Evolutionary conservation across 2,113 vertebrate species (phyloP).

Genomic region (Bothrops jararaca): DNA sequence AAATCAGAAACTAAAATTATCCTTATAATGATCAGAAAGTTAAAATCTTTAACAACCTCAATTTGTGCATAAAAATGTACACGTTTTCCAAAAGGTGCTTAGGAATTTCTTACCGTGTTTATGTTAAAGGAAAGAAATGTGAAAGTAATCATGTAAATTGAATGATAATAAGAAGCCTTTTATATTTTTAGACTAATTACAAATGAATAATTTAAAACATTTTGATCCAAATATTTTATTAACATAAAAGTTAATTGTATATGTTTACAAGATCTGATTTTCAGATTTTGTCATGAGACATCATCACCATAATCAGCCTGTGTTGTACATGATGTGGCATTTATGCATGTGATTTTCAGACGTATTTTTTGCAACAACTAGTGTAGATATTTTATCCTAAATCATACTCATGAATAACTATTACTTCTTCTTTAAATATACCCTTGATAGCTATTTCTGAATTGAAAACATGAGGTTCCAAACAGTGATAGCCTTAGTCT

Average conservation of each 20-base stretch:
- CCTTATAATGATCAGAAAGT: constrained; percentile 78
- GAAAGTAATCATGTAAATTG: constrained; percentile 84
- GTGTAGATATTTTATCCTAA: constrained; percentile 53
- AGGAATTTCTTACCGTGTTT: constrained; percentile 77
- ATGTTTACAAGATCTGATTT: constrained; percentile 81
- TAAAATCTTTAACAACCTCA: constrained; percentile 74
- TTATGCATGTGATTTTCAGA: constrained; percentile 71
- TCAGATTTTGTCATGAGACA: constrained; percentile 72
- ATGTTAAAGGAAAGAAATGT: constrained; percentile 74
- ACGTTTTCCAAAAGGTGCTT: constrained; percentile 75
- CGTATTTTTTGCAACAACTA: constrained; percentile 67
- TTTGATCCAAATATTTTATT: constrained; percentile 84
- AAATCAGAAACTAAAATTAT: constrained; percentile 76
- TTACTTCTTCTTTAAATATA: constrained; percentile 58
- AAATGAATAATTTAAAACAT: constrained; percentile 83
- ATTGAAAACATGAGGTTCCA: constrained; percentile 23
- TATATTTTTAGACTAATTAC: constrained; percentile 81
- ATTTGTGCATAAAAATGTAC: constrained; percentile 79
- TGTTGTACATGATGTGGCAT: constrained; percentile 66
- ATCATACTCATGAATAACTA: constrained; percentile 55
- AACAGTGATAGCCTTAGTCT: not conserved
- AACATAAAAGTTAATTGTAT: constrained; percentile 83
- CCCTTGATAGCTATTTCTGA: constrained; percentile 48
- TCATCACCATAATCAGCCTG: constrained; percentile 81
- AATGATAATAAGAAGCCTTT: constrained; percentile 83